Conservation (phyloP, 2,888 invertebrate species). For the Rhingia rostrata region DNA sequence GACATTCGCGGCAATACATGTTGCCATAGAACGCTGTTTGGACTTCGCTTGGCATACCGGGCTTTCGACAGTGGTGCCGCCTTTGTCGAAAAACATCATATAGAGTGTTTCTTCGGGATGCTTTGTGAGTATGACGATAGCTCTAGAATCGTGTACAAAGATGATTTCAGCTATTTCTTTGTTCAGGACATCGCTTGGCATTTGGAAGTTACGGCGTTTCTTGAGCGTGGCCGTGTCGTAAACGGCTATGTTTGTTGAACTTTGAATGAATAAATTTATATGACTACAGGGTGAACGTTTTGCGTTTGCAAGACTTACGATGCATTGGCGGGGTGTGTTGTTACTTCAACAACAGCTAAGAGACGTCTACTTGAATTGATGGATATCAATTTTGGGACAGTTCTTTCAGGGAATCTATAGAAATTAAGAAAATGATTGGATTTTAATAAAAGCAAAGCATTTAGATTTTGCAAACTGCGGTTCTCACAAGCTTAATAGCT, state of each 20-base stretch:
- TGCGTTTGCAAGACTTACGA: background rate
- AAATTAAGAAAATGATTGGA: background rate
- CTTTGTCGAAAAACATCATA: constrained; percentile 91
- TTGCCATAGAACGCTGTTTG: constrained; percentile 78
- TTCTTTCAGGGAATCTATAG: constrained; percentile 80
- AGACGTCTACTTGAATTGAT: constrained; percentile 81
- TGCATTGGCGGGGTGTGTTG: background rate
- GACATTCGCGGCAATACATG: constrained; percentile 84
- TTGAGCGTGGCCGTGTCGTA: constrained; percentile 89
- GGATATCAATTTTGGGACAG: constrained; percentile 79
- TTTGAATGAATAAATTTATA: constrained; percentile 30
- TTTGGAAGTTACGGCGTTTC: constrained; percentile 87
- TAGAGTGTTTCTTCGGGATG: constrained; percentile 87
- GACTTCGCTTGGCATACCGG: constrained; percentile 77
- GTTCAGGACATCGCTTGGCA: constrained; percentile 84
- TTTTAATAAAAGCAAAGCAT: too few species aligned
- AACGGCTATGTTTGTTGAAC: constrained; percentile 81
- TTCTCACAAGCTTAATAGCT: background rate
- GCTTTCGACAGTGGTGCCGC: constrained; percentile 83
- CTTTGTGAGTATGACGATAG: constrained; percentile 90
- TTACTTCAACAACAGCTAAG: constrained; percentile 80
- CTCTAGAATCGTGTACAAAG: constrained; percentile 91
- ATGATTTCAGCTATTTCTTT: constrained; percentile 76
- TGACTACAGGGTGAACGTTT: background rate
- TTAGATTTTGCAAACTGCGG: background rate